Evolutionary conservation across 2,797 vertebrate genomes (phyloP), one percentile per base, ranked within the genome.

Genomic region (Acipenser ruthenus): DNA sequence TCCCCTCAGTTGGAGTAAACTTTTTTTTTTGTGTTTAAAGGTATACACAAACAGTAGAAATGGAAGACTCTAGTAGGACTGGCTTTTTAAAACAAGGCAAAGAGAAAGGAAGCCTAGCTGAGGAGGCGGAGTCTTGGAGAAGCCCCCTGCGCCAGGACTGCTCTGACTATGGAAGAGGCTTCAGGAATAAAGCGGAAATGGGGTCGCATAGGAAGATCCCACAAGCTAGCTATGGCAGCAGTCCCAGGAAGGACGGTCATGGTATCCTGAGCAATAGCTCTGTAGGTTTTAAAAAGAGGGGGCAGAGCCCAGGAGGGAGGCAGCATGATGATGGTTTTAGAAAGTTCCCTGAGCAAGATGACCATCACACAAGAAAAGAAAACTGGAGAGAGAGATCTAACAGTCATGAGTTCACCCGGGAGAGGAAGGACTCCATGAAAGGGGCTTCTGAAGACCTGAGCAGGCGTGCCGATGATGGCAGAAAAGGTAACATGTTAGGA

Each of bases 21-120:
- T 8, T 49, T 15, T 63, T 18, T 37, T 4, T 11, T 47, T 56
- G 63, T 65, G 64, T 60, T 37, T 70, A 84, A 80, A 90, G 89
- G 81, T 82, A 69, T 64, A 50, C 6, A 62, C 75, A 69, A 71
- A 81, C 62, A 77, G 79, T 61, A 81, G 72, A 76, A 73, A 95
- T 96, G 93, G 93, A 90, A 78, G 92, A 95, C 77, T 78, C 83
- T 8, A 76, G 84, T 75, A 92, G 90, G 78, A 67, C 84, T 72
- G 86, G 76, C 73, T 81, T 86, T 80, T 71, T 76, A 53, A 93
- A 87, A 77, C 87, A 85, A 70, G 75, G 74, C 73, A 84, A 86
- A 78, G 89, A 90, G 11, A 82, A 78, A 56, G 88, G 82, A 64
- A 49, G 71, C 71, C 13, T 79, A 6, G 13, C 80, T 50, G 83